These are phyloP conservation scores for Drosophila prostipennis DNA, from an alignment of 2,888 invertebrate genomes.

Conservation along the genomic window DNA sequence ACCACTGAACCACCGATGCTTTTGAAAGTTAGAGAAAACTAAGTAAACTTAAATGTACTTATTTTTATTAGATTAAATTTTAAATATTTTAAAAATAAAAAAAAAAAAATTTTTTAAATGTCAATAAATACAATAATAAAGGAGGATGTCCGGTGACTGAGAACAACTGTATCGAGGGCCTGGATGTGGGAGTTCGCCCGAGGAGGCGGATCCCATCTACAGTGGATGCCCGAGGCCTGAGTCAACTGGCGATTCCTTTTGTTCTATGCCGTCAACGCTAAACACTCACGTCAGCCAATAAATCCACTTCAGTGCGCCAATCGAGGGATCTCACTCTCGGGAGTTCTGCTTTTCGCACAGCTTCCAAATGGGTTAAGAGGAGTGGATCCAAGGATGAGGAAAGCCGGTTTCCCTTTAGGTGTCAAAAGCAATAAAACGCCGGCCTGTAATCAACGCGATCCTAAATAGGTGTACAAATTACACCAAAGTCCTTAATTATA, in stretches of 20 bases:
- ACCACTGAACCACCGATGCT: constrained; percentile 25
- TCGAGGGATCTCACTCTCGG: constrained; percentile 59
- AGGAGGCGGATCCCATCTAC: not conserved
- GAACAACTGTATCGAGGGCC: constrained; percentile 36
- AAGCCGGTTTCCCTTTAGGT: constrained; percentile 82
- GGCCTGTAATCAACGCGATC: constrained; percentile 85
- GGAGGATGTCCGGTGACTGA: constrained; percentile 54
- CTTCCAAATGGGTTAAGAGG: constrained; percentile 55
- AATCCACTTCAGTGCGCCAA: constrained; percentile 81
- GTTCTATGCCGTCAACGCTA: constrained; percentile 83
- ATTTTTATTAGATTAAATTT: not conserved
- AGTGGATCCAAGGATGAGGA: not conserved
- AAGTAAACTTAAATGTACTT: not conserved
- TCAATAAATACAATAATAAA: constrained; percentile 11
- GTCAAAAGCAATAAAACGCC: constrained; percentile 85
- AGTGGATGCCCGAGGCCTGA: constrained; percentile 17
- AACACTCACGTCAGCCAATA: constrained; percentile 83
- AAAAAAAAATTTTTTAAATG: too few relatives aligned
- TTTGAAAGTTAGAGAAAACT: not conserved
- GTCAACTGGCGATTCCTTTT: constrained; percentile 67
- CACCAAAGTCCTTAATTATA: constrained; percentile 84
- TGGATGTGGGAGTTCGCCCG: constrained; percentile 54
- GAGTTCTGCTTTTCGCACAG: constrained; percentile 55
- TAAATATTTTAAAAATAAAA: too few relatives aligned
- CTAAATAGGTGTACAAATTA: constrained; percentile 85